A percentile compares a stretch with the other conserved stretches of the same genome.
These are phyloP conservation scores for Tenthredo distinguenda DNA, from an alignment of 2,888 invertebrate species.

Conservation along the genomic window DNA sequence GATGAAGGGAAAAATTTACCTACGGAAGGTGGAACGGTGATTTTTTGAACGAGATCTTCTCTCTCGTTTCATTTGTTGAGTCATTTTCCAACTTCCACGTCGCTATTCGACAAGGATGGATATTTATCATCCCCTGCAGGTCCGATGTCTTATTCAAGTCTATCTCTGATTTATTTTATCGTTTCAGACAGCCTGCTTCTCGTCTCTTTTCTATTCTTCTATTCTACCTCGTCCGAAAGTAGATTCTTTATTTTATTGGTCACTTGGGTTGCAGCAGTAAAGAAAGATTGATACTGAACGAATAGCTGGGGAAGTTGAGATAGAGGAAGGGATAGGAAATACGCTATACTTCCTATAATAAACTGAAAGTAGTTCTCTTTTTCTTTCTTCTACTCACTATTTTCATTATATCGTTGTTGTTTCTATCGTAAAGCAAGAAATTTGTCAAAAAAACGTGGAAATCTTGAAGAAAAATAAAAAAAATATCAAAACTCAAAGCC, in stretches of 20 bases:
- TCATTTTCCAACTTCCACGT: neutral
- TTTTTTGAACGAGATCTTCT: neutral
- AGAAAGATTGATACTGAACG: conserved; percentile 13
- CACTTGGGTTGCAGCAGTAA: neutral
- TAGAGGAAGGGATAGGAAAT: neutral
- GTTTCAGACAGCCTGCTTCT: neutral
- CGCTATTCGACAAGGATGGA: neutral
- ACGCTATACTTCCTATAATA: neutral
- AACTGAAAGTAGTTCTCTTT: neutral
- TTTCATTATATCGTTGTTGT: conserved; percentile 4
- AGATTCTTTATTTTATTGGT: conserved; percentile 33
- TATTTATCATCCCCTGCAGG: neutral
- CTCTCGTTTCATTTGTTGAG: neutral
- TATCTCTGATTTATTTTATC: conserved; percentile 26
- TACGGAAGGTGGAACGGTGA: neutral
- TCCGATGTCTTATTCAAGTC: neutral
- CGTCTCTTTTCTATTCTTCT: neutral
- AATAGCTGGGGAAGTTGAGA: neutral
- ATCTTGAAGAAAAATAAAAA: neutral
- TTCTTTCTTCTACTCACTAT: neutral
- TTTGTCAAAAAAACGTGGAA: neutral
- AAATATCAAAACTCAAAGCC: neutral
- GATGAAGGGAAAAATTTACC: neutral
- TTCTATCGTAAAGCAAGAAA: neutral
- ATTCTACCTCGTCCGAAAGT: conserved; percentile 4